Conservation (phyloP, 1,140 invertebrate species). For the Mizuhopecten yessoensis region DNA sequence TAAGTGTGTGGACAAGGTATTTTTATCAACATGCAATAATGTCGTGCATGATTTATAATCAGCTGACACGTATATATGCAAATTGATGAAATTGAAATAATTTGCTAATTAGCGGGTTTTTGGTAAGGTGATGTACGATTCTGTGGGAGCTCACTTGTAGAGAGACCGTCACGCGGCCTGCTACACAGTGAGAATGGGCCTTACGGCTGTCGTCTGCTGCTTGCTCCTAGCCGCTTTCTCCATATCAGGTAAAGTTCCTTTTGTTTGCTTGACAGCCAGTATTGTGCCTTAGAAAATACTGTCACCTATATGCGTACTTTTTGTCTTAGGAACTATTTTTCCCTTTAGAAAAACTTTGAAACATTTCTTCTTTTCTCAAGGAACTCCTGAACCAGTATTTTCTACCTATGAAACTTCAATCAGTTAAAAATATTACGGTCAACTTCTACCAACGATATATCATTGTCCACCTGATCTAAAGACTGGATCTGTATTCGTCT, state of each 20-base stretch:
- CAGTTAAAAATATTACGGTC: too few relatives aligned
- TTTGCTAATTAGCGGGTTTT: background rate
- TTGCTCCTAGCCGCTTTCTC: background rate
- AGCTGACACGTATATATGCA: constrained; percentile 18
- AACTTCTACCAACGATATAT: too few relatives aligned
- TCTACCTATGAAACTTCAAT: too few relatives aligned
- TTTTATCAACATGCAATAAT: background rate
- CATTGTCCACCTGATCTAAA: too few relatives aligned
- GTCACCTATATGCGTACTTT: too few relatives aligned
- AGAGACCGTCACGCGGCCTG: constrained; percentile 10
- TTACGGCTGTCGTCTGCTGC: background rate
- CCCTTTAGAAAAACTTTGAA: too few relatives aligned
- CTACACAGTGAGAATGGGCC: background rate
- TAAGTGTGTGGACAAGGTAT: background rate
- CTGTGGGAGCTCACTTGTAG: background rate
- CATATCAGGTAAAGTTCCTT: background rate
- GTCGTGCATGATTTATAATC: background rate
- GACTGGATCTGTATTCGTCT: too few relatives aligned
- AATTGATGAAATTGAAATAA: background rate
- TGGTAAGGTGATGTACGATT: background rate
- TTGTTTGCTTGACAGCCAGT: too few relatives aligned
- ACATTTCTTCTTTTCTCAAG: too few relatives aligned
- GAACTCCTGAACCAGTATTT: too few relatives aligned
- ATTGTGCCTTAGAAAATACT: too few relatives aligned
- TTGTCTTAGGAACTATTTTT: too few relatives aligned